Percentiles rank a stretch among this genome's conserved stretches.
phyloP scores from a whole-genome alignment of 2,797 vertebrate species.

The Sebastes steindachneri region DNA sequence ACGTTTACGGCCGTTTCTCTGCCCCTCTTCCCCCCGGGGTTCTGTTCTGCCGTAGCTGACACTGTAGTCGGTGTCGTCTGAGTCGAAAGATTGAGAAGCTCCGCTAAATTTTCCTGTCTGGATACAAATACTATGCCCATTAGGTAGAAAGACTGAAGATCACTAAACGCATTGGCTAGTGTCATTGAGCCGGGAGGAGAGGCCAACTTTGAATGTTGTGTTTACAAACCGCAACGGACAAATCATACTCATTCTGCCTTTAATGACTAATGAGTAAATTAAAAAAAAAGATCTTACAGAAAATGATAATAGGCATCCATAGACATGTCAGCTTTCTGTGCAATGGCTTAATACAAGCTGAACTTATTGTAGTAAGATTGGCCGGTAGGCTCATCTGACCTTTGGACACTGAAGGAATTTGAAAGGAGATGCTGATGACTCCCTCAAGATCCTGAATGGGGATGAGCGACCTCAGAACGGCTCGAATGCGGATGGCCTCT shows the following conservation, averaged over 20 bases:
- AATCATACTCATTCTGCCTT: neutral
- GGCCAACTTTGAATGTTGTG: too few relatives aligned
- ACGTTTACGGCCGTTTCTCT: neutral
- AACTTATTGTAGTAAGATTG: neutral
- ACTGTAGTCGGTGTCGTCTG: neutral
- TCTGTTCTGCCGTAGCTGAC: neutral
- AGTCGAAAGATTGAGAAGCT: neutral
- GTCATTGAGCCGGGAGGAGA: too few relatives aligned
- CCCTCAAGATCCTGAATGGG: conserved; percentile 93
- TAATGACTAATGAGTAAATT: neutral
- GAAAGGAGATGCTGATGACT: conserved; percentile 92
- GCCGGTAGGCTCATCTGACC: conserved; percentile 71
- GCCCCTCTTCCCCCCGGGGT: neutral
- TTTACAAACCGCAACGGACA: neutral
- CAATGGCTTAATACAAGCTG: neutral
- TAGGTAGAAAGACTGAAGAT: neutral
- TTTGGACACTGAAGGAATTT: conserved; percentile 90
- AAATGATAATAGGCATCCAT: neutral
- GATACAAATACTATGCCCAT: neutral
- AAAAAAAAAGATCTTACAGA: too few relatives aligned
- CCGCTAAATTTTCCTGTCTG: neutral
- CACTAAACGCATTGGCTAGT: too few relatives aligned
- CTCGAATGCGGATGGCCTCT: conserved; percentile 93
- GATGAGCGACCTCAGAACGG: conserved; percentile 93
- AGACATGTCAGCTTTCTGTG: neutral